These are phyloP conservation scores for Pissodes strobi DNA, from an alignment of 1,140 invertebrate genomes.

Conservation along the genomic window DNA sequence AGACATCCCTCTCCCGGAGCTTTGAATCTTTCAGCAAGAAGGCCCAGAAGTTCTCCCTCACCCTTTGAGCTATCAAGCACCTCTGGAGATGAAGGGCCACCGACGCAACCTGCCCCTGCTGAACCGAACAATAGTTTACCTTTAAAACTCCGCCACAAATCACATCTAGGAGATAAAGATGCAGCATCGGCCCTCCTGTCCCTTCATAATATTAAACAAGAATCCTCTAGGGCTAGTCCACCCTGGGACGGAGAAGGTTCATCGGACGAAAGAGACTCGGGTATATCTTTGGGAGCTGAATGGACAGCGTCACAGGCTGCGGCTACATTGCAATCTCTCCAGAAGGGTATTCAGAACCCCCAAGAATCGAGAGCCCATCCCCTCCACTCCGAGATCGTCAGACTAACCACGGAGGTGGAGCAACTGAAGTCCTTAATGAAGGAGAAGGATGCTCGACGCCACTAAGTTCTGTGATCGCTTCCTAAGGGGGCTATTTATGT, in stretches of 20 bases:
- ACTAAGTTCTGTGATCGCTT: constrained; percentile 49
- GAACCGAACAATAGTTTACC: constrained; percentile 71
- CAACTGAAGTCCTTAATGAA: constrained; percentile 74
- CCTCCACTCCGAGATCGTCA: constrained; percentile 82
- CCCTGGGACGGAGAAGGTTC: constrained; percentile 84
- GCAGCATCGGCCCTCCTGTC: constrained; percentile 77
- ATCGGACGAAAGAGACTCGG: constrained; percentile 85
- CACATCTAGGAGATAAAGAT: constrained; percentile 86
- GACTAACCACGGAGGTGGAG: constrained; percentile 90
- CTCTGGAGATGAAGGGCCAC: constrained; percentile 70
- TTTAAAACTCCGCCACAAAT: constrained; percentile 89
- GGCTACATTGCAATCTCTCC: constrained; percentile 50
- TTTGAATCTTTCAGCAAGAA: constrained; percentile 63
- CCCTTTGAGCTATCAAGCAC: constrained; percentile 73
- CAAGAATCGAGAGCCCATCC: constrained; percentile 63
- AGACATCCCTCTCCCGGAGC: constrained; percentile 61
- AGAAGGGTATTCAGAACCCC: constrained; percentile 59
- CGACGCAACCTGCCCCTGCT: constrained; percentile 51
- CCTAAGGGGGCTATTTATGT: constrained; percentile 51
- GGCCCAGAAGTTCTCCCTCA: constrained; percentile 57
- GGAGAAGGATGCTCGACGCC: constrained; percentile 42
- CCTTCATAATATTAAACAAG: constrained; percentile 81
- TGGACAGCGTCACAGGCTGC: constrained; percentile 60
- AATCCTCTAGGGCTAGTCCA: constrained; percentile 75
- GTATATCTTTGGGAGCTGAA: constrained; percentile 79